A percentile compares a stretch with the other conserved stretches of the same genome.
phyloP scores from a whole-genome alignment of 1,140 invertebrate genomes.

The Drosophila pallidifrons region DNA sequence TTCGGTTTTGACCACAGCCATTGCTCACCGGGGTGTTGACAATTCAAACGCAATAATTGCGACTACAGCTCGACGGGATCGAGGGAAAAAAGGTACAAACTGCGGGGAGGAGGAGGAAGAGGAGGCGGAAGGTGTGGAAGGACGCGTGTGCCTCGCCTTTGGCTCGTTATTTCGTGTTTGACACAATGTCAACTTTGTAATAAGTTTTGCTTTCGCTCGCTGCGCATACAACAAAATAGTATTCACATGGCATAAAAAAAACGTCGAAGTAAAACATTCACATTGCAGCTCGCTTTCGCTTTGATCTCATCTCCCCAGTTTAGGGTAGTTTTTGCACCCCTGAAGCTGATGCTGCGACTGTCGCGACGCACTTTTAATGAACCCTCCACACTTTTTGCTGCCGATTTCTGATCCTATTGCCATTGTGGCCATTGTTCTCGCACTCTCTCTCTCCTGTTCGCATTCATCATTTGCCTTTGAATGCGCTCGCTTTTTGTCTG shows the following conservation, averaged over 20 bases:
- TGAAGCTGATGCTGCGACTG: not conserved
- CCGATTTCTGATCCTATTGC: slow-evolving; percentile 80
- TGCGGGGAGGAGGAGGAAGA: not conserved
- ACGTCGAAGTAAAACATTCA: not conserved
- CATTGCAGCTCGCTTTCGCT: slow-evolving; percentile 60
- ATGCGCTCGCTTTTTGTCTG: slow-evolving; percentile 42
- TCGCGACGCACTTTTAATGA: slow-evolving; percentile 69
- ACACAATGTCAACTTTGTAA: slow-evolving; percentile 82
- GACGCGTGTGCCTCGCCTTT: slow-evolving; percentile 46
- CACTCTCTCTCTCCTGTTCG: slow-evolving; percentile 35
- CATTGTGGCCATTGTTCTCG: slow-evolving; percentile 78
- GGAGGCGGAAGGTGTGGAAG: slow-evolving; percentile 14
- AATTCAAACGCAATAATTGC: slow-evolving; percentile 83
- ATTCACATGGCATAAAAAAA: slow-evolving; percentile 38
- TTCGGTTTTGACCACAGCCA: slow-evolving; percentile 69
- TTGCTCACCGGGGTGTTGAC: slow-evolving; percentile 73
- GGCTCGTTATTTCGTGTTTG: slow-evolving; percentile 79
- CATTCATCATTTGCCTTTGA: slow-evolving; percentile 60
- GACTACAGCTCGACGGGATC: slow-evolving; percentile 62
- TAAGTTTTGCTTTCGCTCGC: slow-evolving; percentile 65
- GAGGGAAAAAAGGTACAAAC: slow-evolving; percentile 30
- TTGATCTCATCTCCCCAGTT: slow-evolving; percentile 58
- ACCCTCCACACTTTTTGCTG: slow-evolving; percentile 62
- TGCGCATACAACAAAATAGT: slow-evolving; percentile 13
- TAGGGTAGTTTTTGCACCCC: slow-evolving; percentile 67